Evolutionary conservation across 2,888 invertebrate genomes (phyloP).

Genomic region (Ectemnius continuus): DNA sequence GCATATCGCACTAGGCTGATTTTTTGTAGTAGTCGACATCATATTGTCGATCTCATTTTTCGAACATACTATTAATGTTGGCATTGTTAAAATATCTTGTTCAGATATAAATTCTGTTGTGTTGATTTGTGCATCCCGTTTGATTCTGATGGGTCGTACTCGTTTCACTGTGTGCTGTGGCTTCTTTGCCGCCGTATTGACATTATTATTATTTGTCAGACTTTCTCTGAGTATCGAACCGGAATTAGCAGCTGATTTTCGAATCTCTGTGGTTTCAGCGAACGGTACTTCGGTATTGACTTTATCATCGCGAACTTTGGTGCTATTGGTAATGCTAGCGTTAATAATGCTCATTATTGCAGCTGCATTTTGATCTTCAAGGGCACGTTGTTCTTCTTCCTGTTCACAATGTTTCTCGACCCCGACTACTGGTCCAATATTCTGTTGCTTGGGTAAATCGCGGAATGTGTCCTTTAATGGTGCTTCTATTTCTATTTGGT

Average conservation of each 20-base stretch:
- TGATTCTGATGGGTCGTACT: conserved; percentile 33
- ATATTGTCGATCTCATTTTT: conserved; percentile 61
- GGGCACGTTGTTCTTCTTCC: conserved; percentile 55
- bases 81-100: conserved; percentile 61
- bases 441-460: conserved; percentile 68
- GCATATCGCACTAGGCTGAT: conserved; percentile 7
- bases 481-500: conserved; percentile 53
- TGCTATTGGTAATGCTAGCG: conserved; percentile 61
- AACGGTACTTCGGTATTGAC: neutral
- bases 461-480: conserved; percentile 72
- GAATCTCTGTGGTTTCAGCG: neutral
- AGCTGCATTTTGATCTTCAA: conserved; percentile 75
- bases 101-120: conserved; percentile 44
- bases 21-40: conserved; percentile 21
- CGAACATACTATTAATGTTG: conserved; percentile 69
- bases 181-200: conserved; percentile 31
- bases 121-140: conserved; percentile 24
- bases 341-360: conserved; percentile 75
- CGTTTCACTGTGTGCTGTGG: conserved; percentile 35
- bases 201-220: neutral
- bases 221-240: neutral
- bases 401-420: conserved; percentile 46
- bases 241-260: neutral
- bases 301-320: conserved; percentile 27
- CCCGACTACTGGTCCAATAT: conserved; percentile 56